Base-by-base conservation (phyloP, 2,888 invertebrate genomes). In the Nymphalis polychloros region DNA sequence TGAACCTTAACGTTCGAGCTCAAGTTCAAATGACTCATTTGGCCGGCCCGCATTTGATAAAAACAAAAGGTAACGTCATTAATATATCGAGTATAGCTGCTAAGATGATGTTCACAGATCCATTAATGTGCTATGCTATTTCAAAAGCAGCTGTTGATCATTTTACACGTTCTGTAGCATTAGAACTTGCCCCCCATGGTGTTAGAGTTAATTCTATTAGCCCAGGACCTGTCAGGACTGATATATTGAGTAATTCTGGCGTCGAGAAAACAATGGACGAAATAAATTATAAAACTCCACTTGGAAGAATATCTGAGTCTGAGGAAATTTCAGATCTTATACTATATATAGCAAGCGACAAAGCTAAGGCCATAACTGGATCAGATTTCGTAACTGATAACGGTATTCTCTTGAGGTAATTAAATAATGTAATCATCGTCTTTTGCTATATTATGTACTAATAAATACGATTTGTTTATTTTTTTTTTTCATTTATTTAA, bases 31-130 rank as follows among this genome's bases (percentile, higher is more conserved):
- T 82, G 16, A 81, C 79, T 0, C 74, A 70, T 17, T 59, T 77
- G 10, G 79, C 80, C 0, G 72, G 73, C 0, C 80, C 81, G 1
- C 69, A 79, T 62, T 68, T 84, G 0, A 71, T 71, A 6, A 65
- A 77, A 64, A 75, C 78, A 6, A 77, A 77, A 65, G 82, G 97
- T 17, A 96, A 94, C 72, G 95, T 97, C 74, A 96, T 98, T 0
- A 98, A 98, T 84, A 95, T 98, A 0, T 97, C 97, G 1, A 97
- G 96, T 81, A 95, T 97, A 0, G 59, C 59, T 48, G 59, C 59
- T 1, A 59, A 68, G 2, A 60, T 20, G 13, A 57, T 64, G 0
- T 59, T 67, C 6, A 31, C 27, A 0, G 16, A 48, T n/a, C 96
- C 84, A 89, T 94, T 47, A 96, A 97, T 20, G 4, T 46, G 67